Percentiles rank a stretch among this genome's conserved stretches.
phyloP scores from a whole-genome alignment of 2,113 vertebrate species.

The Chaetodon auriga region DNA sequence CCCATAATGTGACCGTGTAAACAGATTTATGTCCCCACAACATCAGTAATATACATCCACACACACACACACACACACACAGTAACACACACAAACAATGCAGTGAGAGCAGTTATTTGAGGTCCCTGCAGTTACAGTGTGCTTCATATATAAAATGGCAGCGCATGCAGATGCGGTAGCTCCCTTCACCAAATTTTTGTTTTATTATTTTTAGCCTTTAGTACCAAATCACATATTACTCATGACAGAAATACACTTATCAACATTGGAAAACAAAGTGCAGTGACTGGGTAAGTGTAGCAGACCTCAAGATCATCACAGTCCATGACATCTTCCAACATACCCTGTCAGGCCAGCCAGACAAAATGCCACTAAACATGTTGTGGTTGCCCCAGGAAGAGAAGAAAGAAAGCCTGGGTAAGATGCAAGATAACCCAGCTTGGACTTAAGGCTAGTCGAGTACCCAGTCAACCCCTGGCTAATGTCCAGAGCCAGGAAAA shows the following conservation, averaged over 20 bases:
- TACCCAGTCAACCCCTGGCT: too few species aligned
- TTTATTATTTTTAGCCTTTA: neutral
- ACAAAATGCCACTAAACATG: neutral
- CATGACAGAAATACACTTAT: too few species aligned
- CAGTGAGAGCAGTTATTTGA: neutral
- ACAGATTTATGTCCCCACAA: too few species aligned
- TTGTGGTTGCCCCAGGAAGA: too few species aligned
- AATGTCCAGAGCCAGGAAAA: too few species aligned
- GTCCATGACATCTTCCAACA: neutral
- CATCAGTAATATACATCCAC: conserved; percentile 77
- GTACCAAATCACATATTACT: too few species aligned
- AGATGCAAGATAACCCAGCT: neutral
- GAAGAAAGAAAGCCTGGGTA: neutral
- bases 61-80: conserved; percentile 25
- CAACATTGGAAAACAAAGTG: too few species aligned
- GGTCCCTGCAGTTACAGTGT: neutral
- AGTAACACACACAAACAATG: conserved; percentile 18
- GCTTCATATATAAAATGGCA: neutral
- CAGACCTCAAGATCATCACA: too few species aligned
- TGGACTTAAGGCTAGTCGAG: neutral
- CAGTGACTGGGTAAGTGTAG: too few species aligned
- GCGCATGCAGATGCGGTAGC: too few species aligned
- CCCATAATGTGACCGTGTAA: too few species aligned
- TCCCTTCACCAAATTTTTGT: too few species aligned
- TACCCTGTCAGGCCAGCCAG: neutral